Evolutionary conservation across 2,888 invertebrate genomes (phyloP), one percentile per base, ranked within the genome.

Genomic region (Troides helena): DNA sequence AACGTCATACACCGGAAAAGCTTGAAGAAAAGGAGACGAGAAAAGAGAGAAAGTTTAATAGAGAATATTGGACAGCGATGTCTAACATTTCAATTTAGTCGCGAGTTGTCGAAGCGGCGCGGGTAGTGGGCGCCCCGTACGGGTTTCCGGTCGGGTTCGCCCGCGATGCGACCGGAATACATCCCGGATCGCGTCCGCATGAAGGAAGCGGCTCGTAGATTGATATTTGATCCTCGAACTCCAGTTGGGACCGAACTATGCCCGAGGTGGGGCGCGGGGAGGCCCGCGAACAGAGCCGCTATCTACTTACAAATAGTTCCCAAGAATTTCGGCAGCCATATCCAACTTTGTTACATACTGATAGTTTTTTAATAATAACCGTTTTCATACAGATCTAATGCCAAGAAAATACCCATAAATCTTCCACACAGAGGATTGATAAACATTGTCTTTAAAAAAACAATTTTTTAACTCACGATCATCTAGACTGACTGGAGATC

Each of bases 211-310:
- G 77, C 78, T 71, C 81, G 80, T 79, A 88, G 89, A 90, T 91
- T 91, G 91, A 90, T 90, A 90, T 91, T 90, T 90, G 90, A 91
- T 91, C 90, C 89, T 80, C 79, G 76, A 78, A 80, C 80, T 83
- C 81, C 74, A 79, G 79, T 75, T 75, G 78, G 75, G 62, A 30
- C 65, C 62, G 69, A 69, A 69, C 65, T 69, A 65, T 62, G 69
- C 69, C 69, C 61, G 21, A 50, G 69, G 69, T 65, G 65, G 46
- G 46, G 36, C 56, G 43, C 43, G n/a, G 62, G 61, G 30, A 30
- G 56, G 57, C 60, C 61, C 69, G 62, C 46, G 58, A 56, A 57
- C 39, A 43, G 58, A 58, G 30, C 57, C 65, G 61, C 57, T 50
- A 39, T 10, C 39, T 39, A 62, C 65, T 65, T 46, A 23, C 5